Evolutionary conservation across 1,140 invertebrate genomes (phyloP).

Genomic region (Scaptomyza pallida): DNA sequence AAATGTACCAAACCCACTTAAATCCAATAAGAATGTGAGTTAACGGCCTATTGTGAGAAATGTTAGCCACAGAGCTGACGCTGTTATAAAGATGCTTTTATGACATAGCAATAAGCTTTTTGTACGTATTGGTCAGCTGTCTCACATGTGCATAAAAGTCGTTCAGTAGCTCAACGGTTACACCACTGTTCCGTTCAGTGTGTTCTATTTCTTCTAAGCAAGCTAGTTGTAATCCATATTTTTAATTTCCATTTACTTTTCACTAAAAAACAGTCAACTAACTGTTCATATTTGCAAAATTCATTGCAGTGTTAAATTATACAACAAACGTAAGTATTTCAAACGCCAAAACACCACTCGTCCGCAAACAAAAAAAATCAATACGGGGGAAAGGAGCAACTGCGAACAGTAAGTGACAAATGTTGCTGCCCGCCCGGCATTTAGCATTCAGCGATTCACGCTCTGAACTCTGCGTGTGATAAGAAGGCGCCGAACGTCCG

Average conservation of each 20-base stretch:
- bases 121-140: slow-evolving; percentile 8
- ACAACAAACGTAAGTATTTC: slow-evolving; percentile 53
- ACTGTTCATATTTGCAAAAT: slow-evolving; percentile 66
- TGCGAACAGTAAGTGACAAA: slow-evolving; percentile 14
- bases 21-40: background rate
- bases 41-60: background rate
- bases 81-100: background rate
- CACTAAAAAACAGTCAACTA: slow-evolving; percentile 52
- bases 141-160: slow-evolving; percentile 30
- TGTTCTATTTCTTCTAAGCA: slow-evolving; percentile 44
- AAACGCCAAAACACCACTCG: background rate
- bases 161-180: slow-evolving; percentile 27
- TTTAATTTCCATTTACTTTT: slow-evolving; percentile 53
- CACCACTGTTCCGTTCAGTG: slow-evolving; percentile 26
- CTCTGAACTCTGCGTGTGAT: slow-evolving; percentile 38
- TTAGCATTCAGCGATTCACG: slow-evolving; percentile 43
- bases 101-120: slow-evolving; percentile 25
- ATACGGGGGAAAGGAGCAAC: slow-evolving; percentile 48
- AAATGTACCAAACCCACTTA: no score
- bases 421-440: slow-evolving; percentile 43
- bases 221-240: slow-evolving; percentile 39
- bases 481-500: slow-evolving; percentile 64
- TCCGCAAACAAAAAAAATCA: slow-evolving; percentile 68
- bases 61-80: no score
- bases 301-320: slow-evolving; percentile 64